Evolutionary conservation across 2,113 vertebrate species (phyloP), one percentile per base, ranked within the genome.

Genomic region (Neopipo cinnamomea): DNA sequence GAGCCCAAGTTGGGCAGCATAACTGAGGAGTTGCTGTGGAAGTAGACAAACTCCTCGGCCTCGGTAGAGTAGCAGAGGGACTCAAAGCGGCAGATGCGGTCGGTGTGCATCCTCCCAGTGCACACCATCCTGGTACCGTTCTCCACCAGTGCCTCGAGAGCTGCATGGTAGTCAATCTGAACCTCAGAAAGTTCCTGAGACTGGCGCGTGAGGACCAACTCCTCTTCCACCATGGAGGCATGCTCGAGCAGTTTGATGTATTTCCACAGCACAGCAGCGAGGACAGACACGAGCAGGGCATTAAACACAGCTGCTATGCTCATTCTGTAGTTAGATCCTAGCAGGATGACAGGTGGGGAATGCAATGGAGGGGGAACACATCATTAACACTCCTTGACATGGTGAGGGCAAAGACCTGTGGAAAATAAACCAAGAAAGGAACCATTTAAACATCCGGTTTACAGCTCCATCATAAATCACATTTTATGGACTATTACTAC

Each of bases 1-100:
- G 99, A 98, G 9, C 99, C 99, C 96, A 99, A 96, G 97, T 98
- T 99, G 58, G 99, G 99, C 85, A 99, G 97, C 99, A 99, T 99
- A 91, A 98, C 96, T 0, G 99, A 99, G 24, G 98, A 93, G 71
- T 99, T 99, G 93, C 99, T 99, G 67, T 99, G 99, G 89, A 99
- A 99, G 94, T 99, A 99, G 84, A 99, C 92, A 85, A 99, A 99
- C 95, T 99, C 99, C 88, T 99, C 99, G 0, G 99, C 99, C 96
- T 99, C 99, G 0, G 97, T 98, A 46, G 98, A 98, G 97, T 99
- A 99, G 97, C 99, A 99, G 87, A 99, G 99, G 91, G 99, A 99
- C 97, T 99, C 97, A 4, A 99, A 99, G 97, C 99, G 99, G 97
- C 99, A 99, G 96, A 99, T 92, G 47, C 99, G 99, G 95, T 99